Evolutionary conservation across 2,797 vertebrate species (phyloP), one percentile per base, ranked within the genome.

Genomic region (Chaetodon trifasciatus): DNA sequence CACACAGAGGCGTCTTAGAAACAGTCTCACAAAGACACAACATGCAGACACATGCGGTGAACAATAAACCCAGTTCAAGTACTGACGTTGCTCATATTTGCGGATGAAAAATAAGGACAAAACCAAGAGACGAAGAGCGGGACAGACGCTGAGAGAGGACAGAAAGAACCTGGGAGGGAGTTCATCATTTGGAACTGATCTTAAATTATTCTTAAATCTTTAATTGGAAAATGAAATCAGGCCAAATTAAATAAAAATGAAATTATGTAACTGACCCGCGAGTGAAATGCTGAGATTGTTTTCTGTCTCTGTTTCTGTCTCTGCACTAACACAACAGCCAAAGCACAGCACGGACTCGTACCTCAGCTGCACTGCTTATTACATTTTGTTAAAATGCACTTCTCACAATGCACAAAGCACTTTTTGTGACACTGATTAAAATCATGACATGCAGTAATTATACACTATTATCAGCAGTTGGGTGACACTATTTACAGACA

Each of bases 191-290:
- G 23, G 32, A 82, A 53, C 16, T 17, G 28, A 68, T 53, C 52
- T 47, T 57, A 49, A 70, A 67, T 40, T 55, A 72, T 56, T 75
- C 23, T 61, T 82, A 16, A 1, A 68, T 58, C 39, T 76, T 82
- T 82, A 81, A 90, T 78, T 32, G 21, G 64, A 66, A 81, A 76
- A 82, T 35, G 16, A 85, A 79, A 87, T 82, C 49, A 82, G 85
- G 73, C 67, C 62, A 52, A 76, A 83, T 86, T 56, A 66, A 74
- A 79, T 68, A 78, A 85, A 81, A 89, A 60, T 66, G 1, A 32
- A 69, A 71, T 87, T 21, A 86, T 74, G 67, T 74, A 66, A 85
- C 50, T 72, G 76, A 49, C 68, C 70, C 77, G 50, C 5, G 0
- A 16, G 12, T 23, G 0, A 70, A 77, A 47, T 53, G 56, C 76